Percentiles rank a stretch among this genome's conserved stretches.
Conservation (phyloP, 2,888 invertebrate genomes). For the Embidobia sp. region DNA sequence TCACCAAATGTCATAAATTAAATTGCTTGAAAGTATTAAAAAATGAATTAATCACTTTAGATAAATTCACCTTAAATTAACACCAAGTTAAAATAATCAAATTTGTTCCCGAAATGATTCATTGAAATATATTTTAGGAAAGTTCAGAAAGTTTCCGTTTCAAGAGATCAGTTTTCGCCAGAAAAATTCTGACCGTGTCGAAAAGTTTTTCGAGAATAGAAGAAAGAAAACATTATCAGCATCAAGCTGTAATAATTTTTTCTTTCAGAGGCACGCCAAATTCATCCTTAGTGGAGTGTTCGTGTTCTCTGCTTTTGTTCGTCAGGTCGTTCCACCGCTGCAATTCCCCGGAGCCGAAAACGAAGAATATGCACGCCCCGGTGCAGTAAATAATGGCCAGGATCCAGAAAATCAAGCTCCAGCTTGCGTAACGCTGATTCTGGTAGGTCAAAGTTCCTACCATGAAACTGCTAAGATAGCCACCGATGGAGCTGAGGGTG, state of each 20-base stretch:
- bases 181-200: not conserved
- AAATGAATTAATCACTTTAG: too few species aligned
- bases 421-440: slow-evolving; percentile 87
- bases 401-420: slow-evolving; percentile 92
- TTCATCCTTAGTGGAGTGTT: slow-evolving; percentile 71
- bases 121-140: too few species aligned
- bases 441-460: slow-evolving; percentile 89
- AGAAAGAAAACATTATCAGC: not conserved
- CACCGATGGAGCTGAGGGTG: slow-evolving; percentile 91
- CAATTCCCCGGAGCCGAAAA: slow-evolving; percentile 87
- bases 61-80: too few species aligned
- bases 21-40: too few species aligned
- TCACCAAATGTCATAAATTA: too few species aligned
- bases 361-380: slow-evolving; percentile 85
- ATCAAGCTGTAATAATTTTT: slow-evolving; percentile 76
- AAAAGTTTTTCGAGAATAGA: not conserved
- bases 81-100: too few species aligned
- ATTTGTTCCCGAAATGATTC: too few species aligned
- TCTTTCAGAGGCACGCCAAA: slow-evolving; percentile 81
- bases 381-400: slow-evolving; percentile 87
- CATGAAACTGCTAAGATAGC: slow-evolving; percentile 91
- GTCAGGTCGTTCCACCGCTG: slow-evolving; percentile 82
- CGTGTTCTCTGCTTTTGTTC: slow-evolving; percentile 29
- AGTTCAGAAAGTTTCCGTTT: not conserved
- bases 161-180: slow-evolving; percentile 6